Percentiles rank a stretch among this genome's conserved stretches.
phyloP scores from a whole-genome alignment of 2,113 vertebrate genomes.

The Bostrychus sinensis region DNA sequence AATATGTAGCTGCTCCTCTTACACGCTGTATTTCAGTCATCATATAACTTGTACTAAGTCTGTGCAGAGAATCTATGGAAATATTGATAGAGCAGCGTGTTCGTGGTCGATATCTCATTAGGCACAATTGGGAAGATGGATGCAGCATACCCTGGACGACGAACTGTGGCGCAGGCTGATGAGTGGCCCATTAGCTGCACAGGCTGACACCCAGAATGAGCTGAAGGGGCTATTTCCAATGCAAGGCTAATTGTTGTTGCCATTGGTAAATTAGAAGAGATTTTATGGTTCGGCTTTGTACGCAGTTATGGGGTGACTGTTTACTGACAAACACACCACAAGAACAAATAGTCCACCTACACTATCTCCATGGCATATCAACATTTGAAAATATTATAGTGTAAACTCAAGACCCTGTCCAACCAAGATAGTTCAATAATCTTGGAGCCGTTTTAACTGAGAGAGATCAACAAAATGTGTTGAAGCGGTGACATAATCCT shows the following conservation, averaged over 20 bases:
- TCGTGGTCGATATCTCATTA: constrained; percentile 79
- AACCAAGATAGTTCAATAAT: not conserved
- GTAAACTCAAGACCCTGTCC: not conserved
- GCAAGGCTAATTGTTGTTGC: constrained; percentile 58
- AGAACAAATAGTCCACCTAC: constrained; percentile 4
- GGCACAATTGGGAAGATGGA: constrained; percentile 68
- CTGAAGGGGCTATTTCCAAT: constrained; percentile 51
- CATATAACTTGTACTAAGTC: constrained; percentile 13
- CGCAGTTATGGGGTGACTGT: not conserved
- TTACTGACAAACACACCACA: constrained; percentile 8
- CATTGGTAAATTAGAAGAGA: constrained; percentile 45
- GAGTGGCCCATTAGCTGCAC: constrained; percentile 63
- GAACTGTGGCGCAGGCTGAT: constrained; percentile 48
- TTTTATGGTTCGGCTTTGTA: constrained; percentile 44
- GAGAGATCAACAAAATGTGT: too few relatives aligned
- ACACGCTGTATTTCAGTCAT: constrained; percentile 27
- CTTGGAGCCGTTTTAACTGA: too few relatives aligned
- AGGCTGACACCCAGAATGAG: constrained; percentile 46
- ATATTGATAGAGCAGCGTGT: constrained; percentile 66
- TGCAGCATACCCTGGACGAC: constrained; percentile 49
- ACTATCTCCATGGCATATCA: not conserved
- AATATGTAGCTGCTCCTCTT: constrained; percentile 19
- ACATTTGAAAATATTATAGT: not conserved
- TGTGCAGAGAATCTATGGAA: constrained; percentile 48
- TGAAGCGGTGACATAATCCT: too few relatives aligned